A percentile compares a stretch with the other conserved stretches of the same genome.
Conservation (phyloP, 1,140 invertebrate genomes). For the Ylistrum balloti region DNA sequence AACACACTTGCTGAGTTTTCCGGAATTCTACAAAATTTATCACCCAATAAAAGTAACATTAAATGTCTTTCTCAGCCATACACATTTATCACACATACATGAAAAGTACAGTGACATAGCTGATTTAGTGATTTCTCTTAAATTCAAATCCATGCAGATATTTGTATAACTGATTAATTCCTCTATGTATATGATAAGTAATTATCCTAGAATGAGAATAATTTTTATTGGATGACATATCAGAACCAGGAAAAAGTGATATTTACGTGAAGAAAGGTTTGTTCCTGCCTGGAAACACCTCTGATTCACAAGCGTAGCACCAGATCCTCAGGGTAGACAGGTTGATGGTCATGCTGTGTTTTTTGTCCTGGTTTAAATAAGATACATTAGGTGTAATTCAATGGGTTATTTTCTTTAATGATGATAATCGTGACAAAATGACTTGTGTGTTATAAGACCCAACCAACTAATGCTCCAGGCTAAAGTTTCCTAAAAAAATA, state of each 20-base stretch:
- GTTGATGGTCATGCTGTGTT: conserved; percentile 92
- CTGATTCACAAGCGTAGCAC: conserved; percentile 91
- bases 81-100: neutral
- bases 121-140: too few relatives aligned
- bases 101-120: neutral
- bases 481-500: too few relatives aligned
- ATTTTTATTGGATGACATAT: too few relatives aligned
- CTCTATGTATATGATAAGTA: too few relatives aligned
- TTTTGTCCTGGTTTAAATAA: conserved; percentile 83
- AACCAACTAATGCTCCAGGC: too few relatives aligned
- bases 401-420: too few relatives aligned
- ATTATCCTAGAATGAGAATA: too few relatives aligned
- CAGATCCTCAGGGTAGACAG: conserved; percentile 91
- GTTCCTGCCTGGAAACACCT: conserved; percentile 86
- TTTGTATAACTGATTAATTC: too few relatives aligned
- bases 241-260: too few relatives aligned
- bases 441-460: too few relatives aligned
- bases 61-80: neutral
- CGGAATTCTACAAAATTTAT: conserved; percentile 51
- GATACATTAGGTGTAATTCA: neutral
- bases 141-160: too few relatives aligned
- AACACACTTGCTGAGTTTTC: conserved; percentile 56
- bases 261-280: conserved; percentile 79
- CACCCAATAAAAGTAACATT: neutral
- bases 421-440: too few relatives aligned